Base-by-base conservation (phyloP, 2,888 invertebrate genomes). In the Eupithecia subfuscata region DNA sequence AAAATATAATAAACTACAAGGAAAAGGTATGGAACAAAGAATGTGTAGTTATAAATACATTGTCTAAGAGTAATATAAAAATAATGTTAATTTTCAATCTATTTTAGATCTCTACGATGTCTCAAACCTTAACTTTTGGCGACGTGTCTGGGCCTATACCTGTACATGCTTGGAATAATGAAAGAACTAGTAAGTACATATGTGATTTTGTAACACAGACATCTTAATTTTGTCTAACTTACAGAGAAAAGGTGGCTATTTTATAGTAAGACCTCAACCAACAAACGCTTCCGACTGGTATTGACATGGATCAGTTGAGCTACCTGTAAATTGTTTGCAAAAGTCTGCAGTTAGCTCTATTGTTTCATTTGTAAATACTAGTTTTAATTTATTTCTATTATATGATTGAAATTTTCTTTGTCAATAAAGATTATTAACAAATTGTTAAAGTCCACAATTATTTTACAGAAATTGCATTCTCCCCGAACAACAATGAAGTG, bases 141-240 rank as follows among this genome's bases (percentile, higher is more conserved):
- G 96, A 95, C 85, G 95, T 95, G 85, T 95, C 98, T 82, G 97
- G 97, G 75, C 98, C 99, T 40, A 98, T 99, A 85, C 98, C 98
- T 80, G 98, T 99, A 92, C 99, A 99, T 95, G 98, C 99, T 43
- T 99, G 99, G 98, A 99, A 99, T 93, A 97, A 97, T 87, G 98
- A 99, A 91, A 96, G 97, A 90, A 97, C 97, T 81, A 98, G 99
- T 99, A 96, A 96, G 97, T 96, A n/a, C 16, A 14, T 65, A 37
- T 12, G 9, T 60, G 0, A 25, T 12, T 60, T 14, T 60, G 22
- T 60, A 4, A 8, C 14, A 4, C 14, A 4, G 22, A 60, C 25
- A 12, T 56, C 52, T 56, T 9, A 22, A 56, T 56, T 60, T 25
- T 25, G 22, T 25, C 56, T 56, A 22, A 60, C 12, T 14, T 14